Evolutionary conservation across 2,888 invertebrate genomes (phyloP).

Genomic region (Orchesella flavescens): DNA sequence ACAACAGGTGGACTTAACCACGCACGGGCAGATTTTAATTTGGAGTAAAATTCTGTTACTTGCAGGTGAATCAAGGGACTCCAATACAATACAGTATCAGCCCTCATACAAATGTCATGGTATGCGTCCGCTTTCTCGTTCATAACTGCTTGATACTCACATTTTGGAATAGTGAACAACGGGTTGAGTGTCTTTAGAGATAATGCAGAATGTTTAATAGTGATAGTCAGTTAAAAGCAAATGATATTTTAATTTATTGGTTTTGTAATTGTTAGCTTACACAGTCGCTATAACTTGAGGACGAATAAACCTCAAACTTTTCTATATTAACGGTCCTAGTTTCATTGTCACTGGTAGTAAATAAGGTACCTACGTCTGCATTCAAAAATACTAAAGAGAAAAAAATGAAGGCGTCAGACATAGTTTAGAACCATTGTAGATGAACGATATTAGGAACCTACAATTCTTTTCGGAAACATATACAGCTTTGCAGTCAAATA

Average conservation of each 20-base stretch:
- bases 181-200: slow-evolving; percentile 69
- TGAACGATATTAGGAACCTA: slow-evolving; percentile 55
- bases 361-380: slow-evolving; percentile 68
- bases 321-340: slow-evolving; percentile 65
- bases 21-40: slow-evolving; percentile 45
- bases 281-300: slow-evolving; percentile 71
- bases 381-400: slow-evolving; percentile 69
- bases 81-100: slow-evolving; percentile 70
- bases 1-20: slow-evolving; percentile 12
- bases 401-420: neutral
- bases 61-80: slow-evolving; percentile 71
- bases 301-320: slow-evolving; percentile 71
- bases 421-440: neutral
- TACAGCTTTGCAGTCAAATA: slow-evolving; percentile 70
- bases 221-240: no score
- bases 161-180: slow-evolving; percentile 70
- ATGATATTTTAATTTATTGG: no score
- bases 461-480: slow-evolving; percentile 70
- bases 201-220: neutral
- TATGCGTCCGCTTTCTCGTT: slow-evolving; percentile 54
- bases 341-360: slow-evolving; percentile 66
- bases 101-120: slow-evolving; percentile 64
- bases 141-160: slow-evolving; percentile 63
- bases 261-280: slow-evolving; percentile 57
- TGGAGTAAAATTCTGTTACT: slow-evolving; percentile 66